Percentiles rank a stretch among this genome's conserved stretches.
phyloP scores from a whole-genome alignment of 92 coral and sea anemone species.

The Palythoa grandiflora region DNA sequence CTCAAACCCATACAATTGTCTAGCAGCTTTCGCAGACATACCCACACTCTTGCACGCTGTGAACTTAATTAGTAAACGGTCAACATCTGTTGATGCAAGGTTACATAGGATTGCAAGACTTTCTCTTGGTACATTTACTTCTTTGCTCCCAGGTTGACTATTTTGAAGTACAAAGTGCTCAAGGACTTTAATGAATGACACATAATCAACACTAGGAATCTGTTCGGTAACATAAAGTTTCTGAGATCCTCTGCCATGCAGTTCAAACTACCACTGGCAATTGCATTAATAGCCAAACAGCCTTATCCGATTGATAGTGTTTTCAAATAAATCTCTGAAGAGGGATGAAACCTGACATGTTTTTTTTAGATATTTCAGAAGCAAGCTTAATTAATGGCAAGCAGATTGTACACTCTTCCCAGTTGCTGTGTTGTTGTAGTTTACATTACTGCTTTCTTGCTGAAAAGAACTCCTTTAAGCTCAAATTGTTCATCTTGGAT shows the following conservation, averaged over 20 bases:
- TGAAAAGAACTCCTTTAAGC: constrained; percentile 47
- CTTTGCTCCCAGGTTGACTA: constrained; percentile 1
- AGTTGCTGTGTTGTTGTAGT: not conserved
- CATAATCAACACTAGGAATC: constrained; percentile 23
- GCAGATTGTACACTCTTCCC: not conserved
- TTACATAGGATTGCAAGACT: constrained; percentile 50
- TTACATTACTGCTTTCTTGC: constrained; percentile 24
- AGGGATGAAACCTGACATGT: not conserved
- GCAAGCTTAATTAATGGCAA: not conserved
- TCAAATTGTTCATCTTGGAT: constrained; percentile 55
- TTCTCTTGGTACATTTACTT: constrained; percentile 50
- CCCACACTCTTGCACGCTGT: constrained; percentile 60
- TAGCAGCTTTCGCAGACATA: constrained; percentile 48
- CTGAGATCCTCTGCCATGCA: constrained; percentile 34
- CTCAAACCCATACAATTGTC: constrained; percentile 21
- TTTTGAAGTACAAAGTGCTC: not conserved
- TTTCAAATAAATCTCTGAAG: not conserved
- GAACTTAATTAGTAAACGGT: constrained; percentile 54
- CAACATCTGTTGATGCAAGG: constrained; percentile 61
- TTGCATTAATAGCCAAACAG: constrained; percentile 35
- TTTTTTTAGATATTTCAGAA: not conserved
- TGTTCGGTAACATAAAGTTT: constrained; percentile 30
- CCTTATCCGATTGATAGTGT: not conserved
- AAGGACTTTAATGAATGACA: not conserved
- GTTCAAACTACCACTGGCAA: constrained; percentile 1